These are phyloP conservation scores for Melanitta fusca DNA, from an alignment of 2,797 vertebrate species.

Conservation along the genomic window DNA sequence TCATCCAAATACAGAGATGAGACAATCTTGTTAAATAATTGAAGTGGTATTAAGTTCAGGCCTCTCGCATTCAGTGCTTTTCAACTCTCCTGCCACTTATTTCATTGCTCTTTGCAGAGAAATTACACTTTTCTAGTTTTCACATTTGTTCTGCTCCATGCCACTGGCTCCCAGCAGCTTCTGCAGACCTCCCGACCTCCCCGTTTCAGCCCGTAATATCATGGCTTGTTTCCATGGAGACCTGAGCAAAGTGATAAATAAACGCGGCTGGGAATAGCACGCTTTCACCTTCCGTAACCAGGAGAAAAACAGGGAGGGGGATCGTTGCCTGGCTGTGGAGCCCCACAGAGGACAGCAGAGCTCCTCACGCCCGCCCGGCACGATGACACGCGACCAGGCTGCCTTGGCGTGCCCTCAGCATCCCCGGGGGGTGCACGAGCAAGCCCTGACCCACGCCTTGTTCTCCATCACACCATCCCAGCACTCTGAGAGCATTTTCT, in stretches of 20 bases:
- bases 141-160: neutral
- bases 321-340: neutral
- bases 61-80: slow-evolving; percentile 30
- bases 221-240: slow-evolving; percentile 43
- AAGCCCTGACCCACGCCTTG: rapidly evolving
- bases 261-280: neutral
- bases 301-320: neutral
- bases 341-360: neutral
- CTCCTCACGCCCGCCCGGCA: rapidly evolving
- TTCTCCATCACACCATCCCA: neutral
- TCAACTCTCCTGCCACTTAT: slow-evolving; percentile 19
- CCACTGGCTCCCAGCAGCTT: neutral
- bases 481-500: neutral
- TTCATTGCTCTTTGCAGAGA: slow-evolving; percentile 13
- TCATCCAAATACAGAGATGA: neutral
- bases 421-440: neutral
- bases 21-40: slow-evolving; percentile 30
- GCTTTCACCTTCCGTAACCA: neutral
- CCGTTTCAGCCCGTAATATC: neutral
- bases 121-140: neutral
- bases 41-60: slow-evolving; percentile 25
- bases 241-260: neutral
- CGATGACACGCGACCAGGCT: rapidly evolving
- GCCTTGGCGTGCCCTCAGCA: no score
- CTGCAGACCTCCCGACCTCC: slow-evolving; percentile 6